Percentiles rank a stretch among this genome's conserved stretches.
Evolutionary conservation across 2,797 vertebrate species (phyloP).

Genomic region (Pteropus rufus): DNA sequence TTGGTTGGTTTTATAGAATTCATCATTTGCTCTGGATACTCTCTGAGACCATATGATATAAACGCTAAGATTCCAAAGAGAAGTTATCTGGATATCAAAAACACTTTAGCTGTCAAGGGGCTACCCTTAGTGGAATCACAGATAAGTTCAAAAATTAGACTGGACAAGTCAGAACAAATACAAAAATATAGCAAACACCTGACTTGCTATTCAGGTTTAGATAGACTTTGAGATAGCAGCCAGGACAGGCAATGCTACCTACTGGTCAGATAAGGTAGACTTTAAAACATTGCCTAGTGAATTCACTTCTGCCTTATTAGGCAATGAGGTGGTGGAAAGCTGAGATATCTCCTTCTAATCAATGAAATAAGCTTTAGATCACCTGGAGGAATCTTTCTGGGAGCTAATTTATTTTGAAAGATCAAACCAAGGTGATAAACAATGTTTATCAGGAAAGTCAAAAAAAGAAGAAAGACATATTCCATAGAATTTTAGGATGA

Average conservation of each 20-base stretch:
- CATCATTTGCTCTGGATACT: background rate
- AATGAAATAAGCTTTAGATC: background rate
- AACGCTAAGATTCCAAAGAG: background rate
- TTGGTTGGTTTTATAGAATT: background rate
- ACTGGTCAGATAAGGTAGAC: background rate
- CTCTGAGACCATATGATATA: background rate
- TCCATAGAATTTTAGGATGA: background rate
- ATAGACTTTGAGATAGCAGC: background rate
- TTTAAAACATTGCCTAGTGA: background rate
- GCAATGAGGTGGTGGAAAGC: background rate
- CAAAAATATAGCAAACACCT: background rate
- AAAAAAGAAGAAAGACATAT: background rate
- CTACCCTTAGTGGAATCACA: background rate
- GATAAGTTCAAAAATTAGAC: background rate
- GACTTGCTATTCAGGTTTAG: background rate
- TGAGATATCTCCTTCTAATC: background rate
- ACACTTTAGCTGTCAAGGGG: background rate
- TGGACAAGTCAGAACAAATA: background rate
- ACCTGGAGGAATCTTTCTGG: background rate
- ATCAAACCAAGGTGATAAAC: background rate
- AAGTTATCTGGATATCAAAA: background rate
- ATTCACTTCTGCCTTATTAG: background rate
- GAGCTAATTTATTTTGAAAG: background rate
- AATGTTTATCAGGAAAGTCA: background rate
- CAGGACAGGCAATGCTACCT: constrained; percentile 17